A percentile compares a stretch with the other conserved stretches of the same genome.
Evolutionary conservation across 2,888 invertebrate genomes (phyloP).

Genomic region (Clepsis dumicolana): DNA sequence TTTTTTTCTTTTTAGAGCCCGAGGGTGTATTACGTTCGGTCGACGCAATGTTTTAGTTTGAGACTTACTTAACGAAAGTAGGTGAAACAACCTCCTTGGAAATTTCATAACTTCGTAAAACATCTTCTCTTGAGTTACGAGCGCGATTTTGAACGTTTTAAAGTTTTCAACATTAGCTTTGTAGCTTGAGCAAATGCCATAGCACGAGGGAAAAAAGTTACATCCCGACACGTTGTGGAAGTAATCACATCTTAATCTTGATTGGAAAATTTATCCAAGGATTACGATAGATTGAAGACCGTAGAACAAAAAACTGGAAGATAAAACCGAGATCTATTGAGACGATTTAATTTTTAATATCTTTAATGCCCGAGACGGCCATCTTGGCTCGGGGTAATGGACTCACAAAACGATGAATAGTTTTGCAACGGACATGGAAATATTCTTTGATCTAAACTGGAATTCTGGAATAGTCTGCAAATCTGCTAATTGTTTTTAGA

Average conservation of each 20-base stretch:
- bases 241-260: neutral
- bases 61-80: conserved; percentile 12
- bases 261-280: neutral
- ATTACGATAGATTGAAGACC: neutral
- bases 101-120: conserved; percentile 10
- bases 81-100: neutral
- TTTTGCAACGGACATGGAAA: conserved; percentile 24
- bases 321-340: neutral
- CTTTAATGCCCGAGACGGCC: conserved; percentile 22
- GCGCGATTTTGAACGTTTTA: neutral
- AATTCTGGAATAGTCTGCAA: conserved; percentile 17
- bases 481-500: neutral
- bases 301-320: neutral
- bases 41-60: conserved; percentile 20
- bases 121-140: neutral
- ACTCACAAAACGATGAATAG: conserved; percentile 36
- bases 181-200: neutral
- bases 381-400: conserved; percentile 30
- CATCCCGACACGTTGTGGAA: no score
- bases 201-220: no score
- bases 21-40: conserved; percentile 11
- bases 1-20: conserved; percentile 20
- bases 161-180: neutral
- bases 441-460: conserved; percentile 28
- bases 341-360: conserved; percentile 35